Base-by-base conservation (phyloP, 1,140 invertebrate species). In the Aphidius gifuensis region DNA sequence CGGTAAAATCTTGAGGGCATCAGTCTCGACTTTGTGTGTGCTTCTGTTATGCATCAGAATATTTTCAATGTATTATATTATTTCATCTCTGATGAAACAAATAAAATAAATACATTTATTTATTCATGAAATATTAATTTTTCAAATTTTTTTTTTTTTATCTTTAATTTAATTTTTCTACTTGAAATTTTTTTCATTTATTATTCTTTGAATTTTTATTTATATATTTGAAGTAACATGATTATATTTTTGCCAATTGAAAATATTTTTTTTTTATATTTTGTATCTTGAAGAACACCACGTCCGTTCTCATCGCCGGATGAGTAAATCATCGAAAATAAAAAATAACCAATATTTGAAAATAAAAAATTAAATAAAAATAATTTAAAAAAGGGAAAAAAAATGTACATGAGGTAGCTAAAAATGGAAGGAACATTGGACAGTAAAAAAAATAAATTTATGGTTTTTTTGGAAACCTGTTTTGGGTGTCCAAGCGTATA, bases 391-490 rank as follows among this genome's bases (percentile, higher is more conserved):
- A 61, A 38, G 42, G 51, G 40, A 66, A 60, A 64, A 59, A 43
- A 62, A 40, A 54, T 21, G 61, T 16, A 54, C 9, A 47, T 51
- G 53, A 23, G 59, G 64, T 59, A 42, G 32, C 51, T n/a, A 43
- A 9, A 40, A 55, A 55, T 55, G 53, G 53, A 21, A 60, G 39
- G 42, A n/a, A 46, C 55, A 40, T 46, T 40, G 23, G 42, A 11
- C 40, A 53, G 21, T 39, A 16, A 58, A 21, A 50, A 56, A 53
- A 45, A 64, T 65, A 66, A 53, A 8, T 43, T 39, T 50, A 48
- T 46, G 49, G 55, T 60, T 74, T 77, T 75, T 73, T 64, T 71
- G 66, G 64, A 67, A 74, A 77, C 74, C 73, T 74, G 74, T 76
- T 77, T 69, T 68, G 71, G 68, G 63, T 66, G 58, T 56, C 46